A percentile compares a stretch with the other conserved stretches of the same genome.
These are phyloP conservation scores for Epinephelus awoara DNA, from an alignment of 2,797 vertebrate genomes.

Conservation along the genomic window DNA sequence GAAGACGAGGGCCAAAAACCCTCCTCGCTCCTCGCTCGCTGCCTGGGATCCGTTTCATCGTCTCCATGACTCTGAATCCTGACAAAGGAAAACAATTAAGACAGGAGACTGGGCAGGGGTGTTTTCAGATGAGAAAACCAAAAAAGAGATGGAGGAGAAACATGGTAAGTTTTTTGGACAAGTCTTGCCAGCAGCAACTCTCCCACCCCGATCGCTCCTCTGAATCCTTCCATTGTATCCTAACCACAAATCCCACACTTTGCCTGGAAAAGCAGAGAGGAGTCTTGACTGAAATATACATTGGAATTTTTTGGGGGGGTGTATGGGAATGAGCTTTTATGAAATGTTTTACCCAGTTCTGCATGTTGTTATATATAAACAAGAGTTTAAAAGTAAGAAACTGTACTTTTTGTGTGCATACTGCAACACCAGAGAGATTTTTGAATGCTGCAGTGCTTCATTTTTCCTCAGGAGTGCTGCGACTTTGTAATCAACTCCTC, in stretches of 20 bases:
- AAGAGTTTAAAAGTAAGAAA: conserved; percentile 15
- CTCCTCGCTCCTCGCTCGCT: conserved; percentile 52
- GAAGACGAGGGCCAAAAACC: conserved; percentile 61
- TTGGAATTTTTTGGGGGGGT: conserved; percentile 70
- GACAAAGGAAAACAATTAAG: conserved; percentile 79
- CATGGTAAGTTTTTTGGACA: conserved; percentile 55
- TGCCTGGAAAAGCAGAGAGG: conserved; percentile 75
- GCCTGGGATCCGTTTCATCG: conserved; percentile 68
- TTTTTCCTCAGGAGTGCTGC: conserved; percentile 56
- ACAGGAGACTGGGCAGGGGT: conserved; percentile 58
- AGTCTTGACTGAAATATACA: conserved; percentile 76
- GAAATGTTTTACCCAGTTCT: conserved; percentile 40
- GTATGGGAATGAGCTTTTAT: conserved; percentile 56
- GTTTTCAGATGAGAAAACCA: conserved; percentile 69
- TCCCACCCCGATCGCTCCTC: conserved; percentile 66
- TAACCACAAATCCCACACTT: conserved; percentile 79
- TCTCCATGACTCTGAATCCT: conserved; percentile 68
- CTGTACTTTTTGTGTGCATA: neutral
- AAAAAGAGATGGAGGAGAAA: conserved; percentile 64
- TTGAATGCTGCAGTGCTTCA: conserved; percentile 41
- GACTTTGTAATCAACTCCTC: conserved; percentile 74
- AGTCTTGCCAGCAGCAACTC: conserved; percentile 57
- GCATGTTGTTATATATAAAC: conserved; percentile 36
- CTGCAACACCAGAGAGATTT: conserved; percentile 23
- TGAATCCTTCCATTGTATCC: conserved; percentile 79